Base-by-base conservation (phyloP, 2,113 vertebrate species). In the Neogale vison region DNA sequence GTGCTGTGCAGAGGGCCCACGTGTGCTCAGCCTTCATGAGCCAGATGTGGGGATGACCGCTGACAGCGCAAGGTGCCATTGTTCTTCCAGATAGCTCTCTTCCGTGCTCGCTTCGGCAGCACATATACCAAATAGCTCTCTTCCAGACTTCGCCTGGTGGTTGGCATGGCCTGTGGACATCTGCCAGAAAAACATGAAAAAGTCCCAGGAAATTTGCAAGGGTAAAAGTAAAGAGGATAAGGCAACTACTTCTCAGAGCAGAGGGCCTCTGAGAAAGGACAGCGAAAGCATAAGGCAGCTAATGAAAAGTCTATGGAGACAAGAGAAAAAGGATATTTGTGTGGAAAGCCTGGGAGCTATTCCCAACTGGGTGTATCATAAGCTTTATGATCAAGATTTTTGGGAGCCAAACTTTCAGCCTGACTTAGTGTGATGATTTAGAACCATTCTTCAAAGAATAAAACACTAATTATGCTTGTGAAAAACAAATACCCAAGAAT, bases 261-360 rank as follows among this genome's bases (percentile, higher is more conserved):
- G 72, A 45, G 42, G 93, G 98, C 98, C 88, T 98, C 98, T 96
- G 98, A 98, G 98, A 98, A 98, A 47, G 99, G 97, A 97, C 98
- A 98, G 86, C 98, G 98, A 86, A 99, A 99, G 89, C 98, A 99
- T 95, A 99, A 98, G 93, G 98, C 97, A 0, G 98, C 98, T 81
- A 98, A 99, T 95, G 98, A 45, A 42, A 99, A 98, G 47, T 98
- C 98, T 93, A 31, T 98, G 87, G 98, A 45, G 72, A 29, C 14
- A 9, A 76, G 72, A 76, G 24, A 45, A 29, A 26, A 29, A 17
- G 8, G 3, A 98, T n/a, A 0, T 0, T 6, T 71, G 6, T 88
- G 72, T 61, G 95, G 96, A 97, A 97, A 88, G 96, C 88, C 55
- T 88, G 57, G 90, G 23, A 88, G 92, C 88, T 96, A 6, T 57